Evolutionary conservation across 2,797 vertebrate genomes (phyloP).

Genomic region (Mycteria americana): DNA sequence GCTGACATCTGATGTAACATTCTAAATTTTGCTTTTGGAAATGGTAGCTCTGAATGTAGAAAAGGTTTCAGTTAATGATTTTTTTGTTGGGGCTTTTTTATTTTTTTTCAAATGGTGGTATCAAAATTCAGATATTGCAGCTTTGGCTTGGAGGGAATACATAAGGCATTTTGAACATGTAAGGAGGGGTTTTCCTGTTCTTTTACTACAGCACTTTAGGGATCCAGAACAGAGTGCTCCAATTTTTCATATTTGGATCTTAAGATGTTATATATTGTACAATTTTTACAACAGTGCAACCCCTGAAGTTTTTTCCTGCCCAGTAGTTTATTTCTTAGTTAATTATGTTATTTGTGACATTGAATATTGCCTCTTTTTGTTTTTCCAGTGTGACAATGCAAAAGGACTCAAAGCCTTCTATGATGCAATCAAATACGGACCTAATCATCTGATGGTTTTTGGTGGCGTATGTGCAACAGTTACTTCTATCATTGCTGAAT

Average conservation of each 20-base stretch:
- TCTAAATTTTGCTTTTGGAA: background rate
- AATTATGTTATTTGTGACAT: background rate
- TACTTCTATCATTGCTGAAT: slow-evolving; percentile 98
- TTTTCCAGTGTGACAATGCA: slow-evolving; percentile 93
- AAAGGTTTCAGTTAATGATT: background rate
- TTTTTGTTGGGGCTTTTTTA: background rate
- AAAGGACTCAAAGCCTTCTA: slow-evolving; percentile 98
- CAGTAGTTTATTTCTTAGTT: background rate
- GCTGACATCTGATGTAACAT: background rate
- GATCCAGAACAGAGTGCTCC: background rate
- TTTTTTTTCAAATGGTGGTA: background rate
- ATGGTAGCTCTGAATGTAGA: background rate
- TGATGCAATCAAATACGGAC: slow-evolving; percentile 98
- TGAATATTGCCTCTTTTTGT: background rate
- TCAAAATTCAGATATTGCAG: background rate
- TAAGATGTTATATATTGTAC: background rate
- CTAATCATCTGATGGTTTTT: slow-evolving; percentile 99
- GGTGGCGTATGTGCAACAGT: slow-evolving; percentile 97
- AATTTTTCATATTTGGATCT: background rate
- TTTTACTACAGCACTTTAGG: background rate
- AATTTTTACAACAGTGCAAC: background rate
- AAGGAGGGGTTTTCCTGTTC: background rate
- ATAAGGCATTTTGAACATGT: background rate
- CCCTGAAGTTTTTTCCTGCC: background rate
- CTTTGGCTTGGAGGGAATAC: background rate